Conservation (phyloP, 2,113 vertebrate species). For the Oceanites oceanicus region DNA sequence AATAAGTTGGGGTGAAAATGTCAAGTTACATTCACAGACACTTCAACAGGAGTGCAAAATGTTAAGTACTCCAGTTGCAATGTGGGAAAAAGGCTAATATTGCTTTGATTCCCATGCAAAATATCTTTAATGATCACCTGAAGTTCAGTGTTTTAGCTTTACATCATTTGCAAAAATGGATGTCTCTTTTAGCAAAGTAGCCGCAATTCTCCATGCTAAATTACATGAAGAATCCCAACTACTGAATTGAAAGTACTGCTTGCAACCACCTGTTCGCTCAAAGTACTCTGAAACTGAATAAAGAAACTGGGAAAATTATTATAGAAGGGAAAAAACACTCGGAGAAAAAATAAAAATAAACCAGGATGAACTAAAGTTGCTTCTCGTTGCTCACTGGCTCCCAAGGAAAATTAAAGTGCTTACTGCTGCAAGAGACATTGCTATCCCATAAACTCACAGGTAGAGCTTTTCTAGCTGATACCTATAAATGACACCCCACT, state of each 20-base stretch:
- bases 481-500: background rate
- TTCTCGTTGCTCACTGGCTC: background rate
- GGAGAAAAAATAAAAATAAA: background rate
- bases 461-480: background rate
- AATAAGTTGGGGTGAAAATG: slow-evolving; percentile 40
- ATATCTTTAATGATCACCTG: background rate
- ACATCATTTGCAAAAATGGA: background rate
- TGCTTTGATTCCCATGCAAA: background rate
- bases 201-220: background rate
- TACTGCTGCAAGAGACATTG: background rate
- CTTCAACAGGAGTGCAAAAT: slow-evolving; percentile 15
- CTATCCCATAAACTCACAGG: background rate
- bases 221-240: background rate
- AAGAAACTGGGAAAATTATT: background rate
- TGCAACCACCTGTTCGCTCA: background rate
- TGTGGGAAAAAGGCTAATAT: background rate
- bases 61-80: background rate
- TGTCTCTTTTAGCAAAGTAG: background rate
- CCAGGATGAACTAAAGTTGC: background rate
- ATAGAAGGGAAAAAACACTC: background rate
- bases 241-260: background rate
- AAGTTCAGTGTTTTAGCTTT: background rate
- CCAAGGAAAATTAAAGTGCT: background rate
- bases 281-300: background rate
- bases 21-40: slow-evolving; percentile 18